Evolutionary conservation across 2,113 vertebrate species (phyloP), one percentile per base, ranked within the genome.

Genomic region (Rhagologus leucostigma): DNA sequence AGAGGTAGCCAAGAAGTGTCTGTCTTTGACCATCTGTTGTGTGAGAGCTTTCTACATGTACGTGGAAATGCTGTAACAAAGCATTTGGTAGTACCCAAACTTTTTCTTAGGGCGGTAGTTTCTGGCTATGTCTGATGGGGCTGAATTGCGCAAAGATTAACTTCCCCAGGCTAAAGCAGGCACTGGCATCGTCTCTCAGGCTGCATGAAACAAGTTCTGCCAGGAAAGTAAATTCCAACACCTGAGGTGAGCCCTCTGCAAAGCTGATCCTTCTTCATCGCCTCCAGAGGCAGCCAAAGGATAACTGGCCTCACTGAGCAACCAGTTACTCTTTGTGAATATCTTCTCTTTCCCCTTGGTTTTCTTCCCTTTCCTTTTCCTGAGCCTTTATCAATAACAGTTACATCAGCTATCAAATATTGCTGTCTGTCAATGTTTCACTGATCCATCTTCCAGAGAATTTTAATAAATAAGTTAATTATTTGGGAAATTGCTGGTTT

Each of bases 241-340:
- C 50, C 64, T 8, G 4, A 46, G 44, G 47, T 65, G 32, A 84
- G 56, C 17, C 15, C 23, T 70, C 39, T 37, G 32, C 44, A 82
- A 62, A 82, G 33, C 46, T 0, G 1, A 0, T 62, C 13, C 29
- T 69, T 20, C 29, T 47, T 70, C 6, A 1, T 49, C 0, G 2
- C 19, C 53, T 86, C n/a, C 27, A 27, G 59, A 73, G 56, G 64
- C 55, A 84, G 46, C 16, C 29, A 35, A 27, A 17, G 33, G 27
- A 27, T n/a, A 57, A 59, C 20, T 63, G 26, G 19, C 9, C 47
- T 79, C 23, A 21, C 30, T 37, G 49, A 65, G 35, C 53, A 47
- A 32, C 44, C 21, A 15, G 15, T 55, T 76, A 15, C 24, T 60
- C 49, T 55, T 55, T 30, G 37, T 56, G 84, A 80, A 64, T 32